Evolutionary conservation across 2,888 invertebrate species (phyloP).

Genomic region (Microctonus hyperodae): DNA sequence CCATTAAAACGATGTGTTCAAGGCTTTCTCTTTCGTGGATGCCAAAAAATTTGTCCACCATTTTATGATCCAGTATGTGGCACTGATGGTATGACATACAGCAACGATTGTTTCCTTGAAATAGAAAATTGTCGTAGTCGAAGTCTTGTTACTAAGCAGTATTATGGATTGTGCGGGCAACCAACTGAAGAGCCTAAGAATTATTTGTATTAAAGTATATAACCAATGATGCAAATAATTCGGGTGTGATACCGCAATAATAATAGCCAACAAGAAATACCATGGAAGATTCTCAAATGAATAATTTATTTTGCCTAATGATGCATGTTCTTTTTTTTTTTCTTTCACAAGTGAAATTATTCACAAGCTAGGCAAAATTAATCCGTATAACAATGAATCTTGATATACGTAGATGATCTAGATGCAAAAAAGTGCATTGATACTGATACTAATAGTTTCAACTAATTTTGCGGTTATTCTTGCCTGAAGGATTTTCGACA

Average conservation of each 20-base stretch:
- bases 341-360: not conserved
- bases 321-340: too few species aligned
- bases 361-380: not conserved
- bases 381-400: not conserved
- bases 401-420: not conserved
- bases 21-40: constrained; percentile 86
- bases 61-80: constrained; percentile 93
- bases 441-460: not conserved
- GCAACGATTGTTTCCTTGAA: constrained; percentile 90
- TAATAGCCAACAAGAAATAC: too few species aligned
- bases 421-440: not conserved
- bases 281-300: too few species aligned
- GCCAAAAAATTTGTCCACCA: constrained; percentile 84
- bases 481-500: not conserved
- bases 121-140: constrained; percentile 90
- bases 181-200: constrained; percentile 87
- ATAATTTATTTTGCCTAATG: too few species aligned
- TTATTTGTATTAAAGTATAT: constrained; percentile 74
- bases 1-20: constrained; percentile 86
- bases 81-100: constrained; percentile 91
- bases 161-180: constrained; percentile 85
- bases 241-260: not conserved
- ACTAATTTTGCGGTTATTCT: not conserved
- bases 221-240: not conserved
- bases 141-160: constrained; percentile 77